Percentiles rank a stretch among this genome's conserved stretches.
Conservation (phyloP, 2,888 invertebrate genomes). For the Tiliacea citrago region DNA sequence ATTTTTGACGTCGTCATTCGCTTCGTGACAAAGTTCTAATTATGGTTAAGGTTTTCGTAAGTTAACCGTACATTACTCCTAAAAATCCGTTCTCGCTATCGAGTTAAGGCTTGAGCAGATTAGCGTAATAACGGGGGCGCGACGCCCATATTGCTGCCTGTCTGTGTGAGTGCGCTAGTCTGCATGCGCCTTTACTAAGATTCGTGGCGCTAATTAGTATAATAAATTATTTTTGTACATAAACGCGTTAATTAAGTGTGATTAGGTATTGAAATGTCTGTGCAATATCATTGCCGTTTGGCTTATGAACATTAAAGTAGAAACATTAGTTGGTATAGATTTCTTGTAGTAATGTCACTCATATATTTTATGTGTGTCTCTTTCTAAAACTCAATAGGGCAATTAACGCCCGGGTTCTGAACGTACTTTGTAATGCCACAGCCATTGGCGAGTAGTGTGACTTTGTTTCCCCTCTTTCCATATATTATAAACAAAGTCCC, state of each 20-base stretch:
- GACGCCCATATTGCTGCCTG: too few relatives aligned
- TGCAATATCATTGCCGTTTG: conserved; percentile 56
- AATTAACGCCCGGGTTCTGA: background rate
- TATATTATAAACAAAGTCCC: too few relatives aligned
- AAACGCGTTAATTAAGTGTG: conserved; percentile 24
- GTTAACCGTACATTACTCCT: background rate
- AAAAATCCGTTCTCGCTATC: conserved; percentile 3
- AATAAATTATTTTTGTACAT: conserved; percentile 65
- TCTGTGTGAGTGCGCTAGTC: too few relatives aligned
- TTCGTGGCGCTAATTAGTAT: conserved; percentile 37
- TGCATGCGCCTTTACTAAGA: background rate
- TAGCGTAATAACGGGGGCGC: too few relatives aligned
- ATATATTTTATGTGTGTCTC: background rate
- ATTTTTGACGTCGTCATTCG: background rate
- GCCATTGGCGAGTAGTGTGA: background rate
- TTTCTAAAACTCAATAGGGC: background rate
- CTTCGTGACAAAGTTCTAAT: background rate
- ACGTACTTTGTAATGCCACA: background rate
- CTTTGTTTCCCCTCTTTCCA: background rate
- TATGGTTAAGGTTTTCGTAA: background rate
- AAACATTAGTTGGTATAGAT: background rate
- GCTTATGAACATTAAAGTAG: conserved; percentile 27
- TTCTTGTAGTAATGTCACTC: background rate
- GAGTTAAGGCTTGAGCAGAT: background rate
- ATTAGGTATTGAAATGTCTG: conserved; percentile 33